Evolutionary conservation across 1,140 invertebrate species (phyloP).

Genomic region (Eulimnadia texana): DNA sequence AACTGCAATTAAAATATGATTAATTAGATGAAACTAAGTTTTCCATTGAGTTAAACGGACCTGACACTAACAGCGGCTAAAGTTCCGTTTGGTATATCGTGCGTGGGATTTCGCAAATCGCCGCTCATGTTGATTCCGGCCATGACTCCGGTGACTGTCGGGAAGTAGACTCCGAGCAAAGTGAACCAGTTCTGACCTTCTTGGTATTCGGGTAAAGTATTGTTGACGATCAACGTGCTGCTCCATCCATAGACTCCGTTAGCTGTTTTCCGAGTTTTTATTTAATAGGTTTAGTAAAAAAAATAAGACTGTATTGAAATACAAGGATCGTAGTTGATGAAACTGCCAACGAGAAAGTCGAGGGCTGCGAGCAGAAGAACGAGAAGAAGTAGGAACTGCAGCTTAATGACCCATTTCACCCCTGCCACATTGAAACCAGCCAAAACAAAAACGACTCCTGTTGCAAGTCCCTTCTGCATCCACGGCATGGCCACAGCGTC

Average conservation of each 20-base stretch:
- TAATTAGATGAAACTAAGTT: no score
- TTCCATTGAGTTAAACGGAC: constrained; percentile 32
- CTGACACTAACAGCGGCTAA: constrained; percentile 74
- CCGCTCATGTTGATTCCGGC: constrained; percentile 97
- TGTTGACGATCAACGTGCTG: constrained; percentile 58
- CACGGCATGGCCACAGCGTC: constrained; percentile 42
- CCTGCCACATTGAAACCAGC: constrained; percentile 79
- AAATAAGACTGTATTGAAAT: constrained; percentile 16
- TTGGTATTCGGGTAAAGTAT: constrained; percentile 64
- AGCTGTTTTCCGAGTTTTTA: constrained; percentile 45
- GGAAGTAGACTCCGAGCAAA: constrained; percentile 88
- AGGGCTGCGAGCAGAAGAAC: constrained; percentile 68
- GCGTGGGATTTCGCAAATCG: constrained; percentile 75
- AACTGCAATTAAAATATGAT: constrained; percentile 14
- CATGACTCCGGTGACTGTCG: constrained; percentile 81
- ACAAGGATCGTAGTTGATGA: constrained; percentile 38
- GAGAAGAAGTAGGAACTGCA: constrained; percentile 71
- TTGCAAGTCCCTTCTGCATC: constrained; percentile 64
- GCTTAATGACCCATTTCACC: constrained; percentile 83
- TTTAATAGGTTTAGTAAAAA: no score
- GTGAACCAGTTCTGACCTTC: constrained; percentile 73
- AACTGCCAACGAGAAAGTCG: constrained; percentile 79
- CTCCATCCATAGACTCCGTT: constrained; percentile 75
- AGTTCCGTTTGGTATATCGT: constrained; percentile 87
- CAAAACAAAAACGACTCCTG: constrained; percentile 60